A percentile compares a stretch with the other conserved stretches of the same genome.
These are phyloP conservation scores for Caenorhabditis panamensis DNA, from an alignment of 2,888 invertebrate genomes.

Conservation along the genomic window DNA sequence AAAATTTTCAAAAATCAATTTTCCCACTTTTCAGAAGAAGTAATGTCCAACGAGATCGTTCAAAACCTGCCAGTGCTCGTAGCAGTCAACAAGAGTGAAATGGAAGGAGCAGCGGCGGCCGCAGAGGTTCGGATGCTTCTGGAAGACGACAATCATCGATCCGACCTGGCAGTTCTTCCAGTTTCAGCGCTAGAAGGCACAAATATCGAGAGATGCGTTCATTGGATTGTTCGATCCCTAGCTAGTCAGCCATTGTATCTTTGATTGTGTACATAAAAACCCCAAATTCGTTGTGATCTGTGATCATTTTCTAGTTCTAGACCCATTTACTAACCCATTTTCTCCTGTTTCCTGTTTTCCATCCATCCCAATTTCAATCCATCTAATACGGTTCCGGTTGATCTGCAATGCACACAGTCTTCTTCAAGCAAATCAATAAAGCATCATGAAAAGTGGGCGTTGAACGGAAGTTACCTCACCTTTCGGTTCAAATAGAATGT, in stretches of 20 bases:
- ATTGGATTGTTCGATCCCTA: conserved; percentile 73
- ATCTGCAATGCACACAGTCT: conserved; percentile 24
- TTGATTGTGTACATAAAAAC: conserved; percentile 14
- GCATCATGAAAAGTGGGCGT: too few species aligned
- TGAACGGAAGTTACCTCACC: too few species aligned
- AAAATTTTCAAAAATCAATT: background rate
- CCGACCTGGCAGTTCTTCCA: conserved; percentile 77
- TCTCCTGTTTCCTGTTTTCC: conserved; percentile 1
- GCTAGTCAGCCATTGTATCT: conserved; percentile 69
- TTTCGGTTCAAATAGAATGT: too few species aligned
- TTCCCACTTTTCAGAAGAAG: conserved; percentile 69
- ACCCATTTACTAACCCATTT: too few species aligned
- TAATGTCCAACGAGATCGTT: conserved; percentile 73
- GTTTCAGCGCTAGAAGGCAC: conserved; percentile 77
- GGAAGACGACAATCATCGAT: conserved; percentile 71
- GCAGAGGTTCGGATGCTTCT: conserved; percentile 69
- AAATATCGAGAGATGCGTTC: conserved; percentile 76
- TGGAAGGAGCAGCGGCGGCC: conserved; percentile 73
- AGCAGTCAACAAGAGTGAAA: conserved; percentile 79
- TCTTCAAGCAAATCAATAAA: background rate
- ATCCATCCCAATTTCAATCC: conserved; percentile 3
- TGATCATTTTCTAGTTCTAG: conserved; percentile 14
- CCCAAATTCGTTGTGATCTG: conserved; percentile 8
- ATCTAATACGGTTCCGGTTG: conserved; percentile 43
- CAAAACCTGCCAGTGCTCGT: conserved; percentile 74